phyloP scores from a whole-genome alignment of 2,113 vertebrate genomes.

The Embiotoca jacksoni region DNA sequence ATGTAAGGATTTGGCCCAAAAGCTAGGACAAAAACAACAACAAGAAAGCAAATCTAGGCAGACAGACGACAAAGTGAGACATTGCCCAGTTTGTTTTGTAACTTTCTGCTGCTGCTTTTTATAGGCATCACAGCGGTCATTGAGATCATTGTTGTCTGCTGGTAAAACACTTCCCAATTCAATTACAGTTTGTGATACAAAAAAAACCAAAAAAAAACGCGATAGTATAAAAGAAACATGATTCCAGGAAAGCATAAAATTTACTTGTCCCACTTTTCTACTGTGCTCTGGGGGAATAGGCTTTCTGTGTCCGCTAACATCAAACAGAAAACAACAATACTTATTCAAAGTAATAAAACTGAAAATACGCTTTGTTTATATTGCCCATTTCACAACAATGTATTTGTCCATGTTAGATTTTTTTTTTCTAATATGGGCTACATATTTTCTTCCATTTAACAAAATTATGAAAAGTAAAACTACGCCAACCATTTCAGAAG shows the following conservation, averaged over 20 bases:
- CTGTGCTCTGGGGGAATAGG: slow-evolving; percentile 12
- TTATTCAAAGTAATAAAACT: background rate
- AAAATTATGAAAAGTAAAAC: background rate
- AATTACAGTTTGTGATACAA: slow-evolving; percentile 42
- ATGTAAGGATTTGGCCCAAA: slow-evolving; percentile 77
- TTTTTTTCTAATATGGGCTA: background rate
- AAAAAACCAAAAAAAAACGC: slow-evolving; percentile 15
- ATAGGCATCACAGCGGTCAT: slow-evolving; percentile 50
- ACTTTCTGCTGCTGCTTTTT: slow-evolving; percentile 67
- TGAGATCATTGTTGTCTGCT: slow-evolving; percentile 52
- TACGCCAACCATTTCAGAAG: background rate
- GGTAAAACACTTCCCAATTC: slow-evolving; percentile 57
- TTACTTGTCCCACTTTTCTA: background rate
- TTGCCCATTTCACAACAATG: background rate
- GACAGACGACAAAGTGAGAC: slow-evolving; percentile 78
- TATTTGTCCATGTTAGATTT: background rate
- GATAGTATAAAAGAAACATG: slow-evolving; percentile 5
- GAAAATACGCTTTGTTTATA: background rate
- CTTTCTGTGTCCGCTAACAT: slow-evolving; percentile 12
- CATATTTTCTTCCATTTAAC: slow-evolving; percentile 4
- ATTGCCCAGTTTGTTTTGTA: slow-evolving; percentile 72
- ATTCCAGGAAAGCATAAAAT: slow-evolving; percentile 22
- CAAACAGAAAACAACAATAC: slow-evolving; percentile 20
- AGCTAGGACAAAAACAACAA: slow-evolving; percentile 76
- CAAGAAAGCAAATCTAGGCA: slow-evolving; percentile 75